These are phyloP conservation scores for Dasyornis broadbenti DNA, from an alignment of 2,113 vertebrate species.

Conservation along the genomic window DNA sequence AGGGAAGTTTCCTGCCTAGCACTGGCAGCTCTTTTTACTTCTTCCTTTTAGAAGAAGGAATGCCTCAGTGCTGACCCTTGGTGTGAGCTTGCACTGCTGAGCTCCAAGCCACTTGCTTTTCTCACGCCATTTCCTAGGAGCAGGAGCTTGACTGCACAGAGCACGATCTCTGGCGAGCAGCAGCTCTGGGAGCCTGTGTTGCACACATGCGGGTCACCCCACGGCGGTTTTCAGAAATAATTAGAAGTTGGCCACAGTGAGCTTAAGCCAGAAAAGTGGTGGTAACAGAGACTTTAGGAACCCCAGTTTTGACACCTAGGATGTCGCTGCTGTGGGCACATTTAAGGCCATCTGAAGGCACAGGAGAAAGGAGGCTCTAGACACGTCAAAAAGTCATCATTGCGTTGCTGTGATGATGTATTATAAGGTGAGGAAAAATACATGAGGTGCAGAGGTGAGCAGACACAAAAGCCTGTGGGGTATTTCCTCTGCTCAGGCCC, in stretches of 20 bases:
- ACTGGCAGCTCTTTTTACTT: neutral
- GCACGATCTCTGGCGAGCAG: neutral
- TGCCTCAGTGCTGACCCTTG: neutral
- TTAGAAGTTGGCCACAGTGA: neutral
- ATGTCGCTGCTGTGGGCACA: neutral
- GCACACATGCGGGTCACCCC: fast-evolving
- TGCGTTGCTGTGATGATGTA: neutral
- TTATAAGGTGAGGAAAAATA: neutral
- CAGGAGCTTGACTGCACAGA: neutral
- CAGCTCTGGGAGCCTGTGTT: neutral
- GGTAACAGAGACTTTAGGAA: neutral
- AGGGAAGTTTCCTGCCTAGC: neutral
- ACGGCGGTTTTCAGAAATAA: neutral
- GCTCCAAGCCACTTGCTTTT: neutral
- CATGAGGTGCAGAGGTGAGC: neutral
- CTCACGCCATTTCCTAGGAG: neutral
- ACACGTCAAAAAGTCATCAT: neutral
- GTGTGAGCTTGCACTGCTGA: neutral
- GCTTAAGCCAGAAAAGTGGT: neutral
- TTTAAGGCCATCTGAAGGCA: neutral
- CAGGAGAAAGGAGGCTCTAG: neutral
- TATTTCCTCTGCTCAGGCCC: neutral
- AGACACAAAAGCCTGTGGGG: neutral
- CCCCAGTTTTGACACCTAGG: neutral
- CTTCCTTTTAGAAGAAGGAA: neutral